Conservation (phyloP, 2,888 invertebrate genomes). For the Margaritifera margaritifera region DNA sequence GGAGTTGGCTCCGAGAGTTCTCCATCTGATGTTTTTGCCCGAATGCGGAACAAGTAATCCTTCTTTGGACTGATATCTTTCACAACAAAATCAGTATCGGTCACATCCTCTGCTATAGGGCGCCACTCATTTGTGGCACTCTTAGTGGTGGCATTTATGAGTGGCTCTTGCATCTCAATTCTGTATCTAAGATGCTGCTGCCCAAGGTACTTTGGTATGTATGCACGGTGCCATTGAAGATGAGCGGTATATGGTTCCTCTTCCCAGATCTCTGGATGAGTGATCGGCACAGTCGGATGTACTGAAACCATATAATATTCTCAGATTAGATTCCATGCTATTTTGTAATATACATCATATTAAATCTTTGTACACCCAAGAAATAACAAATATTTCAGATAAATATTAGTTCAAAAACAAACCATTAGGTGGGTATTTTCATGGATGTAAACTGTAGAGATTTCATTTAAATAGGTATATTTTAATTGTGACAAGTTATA, state of each 20-base stretch:
- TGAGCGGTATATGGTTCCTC: conserved; percentile 54
- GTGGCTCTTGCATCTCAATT: conserved; percentile 53
- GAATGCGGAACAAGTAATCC: conserved; percentile 95
- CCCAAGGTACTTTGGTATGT: conserved; percentile 52
- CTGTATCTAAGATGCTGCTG: conserved; percentile 54
- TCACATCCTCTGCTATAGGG: conserved; percentile 52
- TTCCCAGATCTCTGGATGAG: conserved; percentile 56
- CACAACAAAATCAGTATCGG: conserved; percentile 52
- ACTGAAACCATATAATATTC: conserved; percentile 34
- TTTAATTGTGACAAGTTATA: too few relatives aligned
- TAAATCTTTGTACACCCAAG: too few relatives aligned
- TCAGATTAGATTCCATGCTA: neutral
- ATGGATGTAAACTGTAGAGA: too few relatives aligned
- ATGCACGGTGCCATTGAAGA: conserved; percentile 61
- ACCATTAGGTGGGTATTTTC: too few relatives aligned
- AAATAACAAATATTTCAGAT: too few relatives aligned
- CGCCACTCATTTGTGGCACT: conserved; percentile 44
- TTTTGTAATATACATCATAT: too few relatives aligned
- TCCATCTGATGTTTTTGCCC: conserved; percentile 88
- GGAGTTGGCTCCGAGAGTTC: conserved; percentile 98
- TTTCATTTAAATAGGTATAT: too few relatives aligned
- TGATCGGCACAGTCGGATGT: conserved; percentile 55
- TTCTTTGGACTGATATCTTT: conserved; percentile 85
- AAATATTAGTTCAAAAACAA: too few relatives aligned
- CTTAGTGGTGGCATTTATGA: conserved; percentile 9